These are phyloP conservation scores for Denticeps clupeoides DNA, from an alignment of 2,797 vertebrate genomes.

Conservation along the genomic window DNA sequence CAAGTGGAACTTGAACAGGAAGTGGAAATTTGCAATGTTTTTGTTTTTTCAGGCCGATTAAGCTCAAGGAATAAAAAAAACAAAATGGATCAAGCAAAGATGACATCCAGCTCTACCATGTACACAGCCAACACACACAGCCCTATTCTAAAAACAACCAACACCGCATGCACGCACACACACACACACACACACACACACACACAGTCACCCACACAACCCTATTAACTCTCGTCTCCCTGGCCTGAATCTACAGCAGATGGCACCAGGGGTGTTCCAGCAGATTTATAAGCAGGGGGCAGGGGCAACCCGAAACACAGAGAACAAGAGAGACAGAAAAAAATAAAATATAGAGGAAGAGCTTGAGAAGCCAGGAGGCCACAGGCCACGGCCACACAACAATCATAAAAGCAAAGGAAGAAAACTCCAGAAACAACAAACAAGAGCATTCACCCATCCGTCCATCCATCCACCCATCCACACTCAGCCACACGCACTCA, in stretches of 20 bases:
- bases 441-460: too few species aligned
- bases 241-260: constrained; percentile 53
- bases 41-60: too few species aligned
- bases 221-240: constrained; percentile 31
- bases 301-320: not conserved
- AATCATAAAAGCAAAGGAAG: not conserved
- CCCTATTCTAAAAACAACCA: too few species aligned
- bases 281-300: constrained; percentile 42
- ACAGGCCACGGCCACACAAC: too few species aligned
- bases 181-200: constrained; percentile 6
- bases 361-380: not conserved
- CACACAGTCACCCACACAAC: constrained; percentile 10
- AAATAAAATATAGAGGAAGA: not conserved
- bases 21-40: too few species aligned
- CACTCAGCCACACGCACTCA: too few species aligned
- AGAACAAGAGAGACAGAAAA: too few species aligned
- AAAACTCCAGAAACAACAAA: not conserved
- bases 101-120: too few species aligned
- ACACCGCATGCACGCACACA: constrained; percentile 1
- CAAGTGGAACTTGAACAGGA: too few species aligned
- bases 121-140: too few species aligned
- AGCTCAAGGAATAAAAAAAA: too few species aligned
- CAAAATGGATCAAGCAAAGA: not conserved
- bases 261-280: constrained; percentile 57
- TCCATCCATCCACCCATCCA: too few species aligned